These are phyloP conservation scores for Saturnia japonica DNA, from an alignment of 2,888 invertebrate species.

Conservation along the genomic window DNA sequence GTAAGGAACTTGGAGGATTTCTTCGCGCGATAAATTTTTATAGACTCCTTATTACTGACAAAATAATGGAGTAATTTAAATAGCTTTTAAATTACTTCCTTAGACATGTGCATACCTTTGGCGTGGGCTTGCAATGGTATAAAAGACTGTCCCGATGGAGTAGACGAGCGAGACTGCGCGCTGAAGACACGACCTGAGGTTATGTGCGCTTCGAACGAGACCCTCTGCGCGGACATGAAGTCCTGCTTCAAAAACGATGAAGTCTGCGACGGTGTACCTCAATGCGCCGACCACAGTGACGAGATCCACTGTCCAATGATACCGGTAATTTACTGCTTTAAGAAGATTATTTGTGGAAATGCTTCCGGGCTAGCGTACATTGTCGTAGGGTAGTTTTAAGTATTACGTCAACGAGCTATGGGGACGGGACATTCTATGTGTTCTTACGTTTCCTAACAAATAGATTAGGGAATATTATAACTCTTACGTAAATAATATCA, in stretches of 20 bases:
- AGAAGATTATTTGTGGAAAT: no score
- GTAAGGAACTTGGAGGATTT: no score
- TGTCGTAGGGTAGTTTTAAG: no score
- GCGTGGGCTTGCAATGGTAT: constrained; percentile 92
- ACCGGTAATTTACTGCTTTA: background rate
- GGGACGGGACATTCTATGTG: no score
- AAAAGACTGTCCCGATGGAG: constrained; percentile 89
- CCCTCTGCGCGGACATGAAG: constrained; percentile 84
- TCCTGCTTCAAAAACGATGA: constrained; percentile 85
- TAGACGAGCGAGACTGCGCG: constrained; percentile 85
- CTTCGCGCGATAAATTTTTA: no score
- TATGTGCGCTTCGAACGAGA: constrained; percentile 80
- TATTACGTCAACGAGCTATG: no score
- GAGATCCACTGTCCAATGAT: constrained; percentile 74
- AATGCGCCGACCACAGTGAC: constrained; percentile 89
- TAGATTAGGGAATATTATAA: no score
- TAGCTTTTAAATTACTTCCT: background rate
- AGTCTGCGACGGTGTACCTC: constrained; percentile 87
- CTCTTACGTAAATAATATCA: no score
- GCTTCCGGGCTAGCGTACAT: no score
- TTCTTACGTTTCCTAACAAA: no score
- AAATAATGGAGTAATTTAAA: no score
- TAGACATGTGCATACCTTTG: constrained; percentile 88
- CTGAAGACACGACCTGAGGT: constrained; percentile 38
- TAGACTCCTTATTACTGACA: no score